A percentile compares a stretch with the other conserved stretches of the same genome.
These are phyloP conservation scores for Drosophila leonis DNA, from an alignment of 2,888 invertebrate species.

Conservation along the genomic window DNA sequence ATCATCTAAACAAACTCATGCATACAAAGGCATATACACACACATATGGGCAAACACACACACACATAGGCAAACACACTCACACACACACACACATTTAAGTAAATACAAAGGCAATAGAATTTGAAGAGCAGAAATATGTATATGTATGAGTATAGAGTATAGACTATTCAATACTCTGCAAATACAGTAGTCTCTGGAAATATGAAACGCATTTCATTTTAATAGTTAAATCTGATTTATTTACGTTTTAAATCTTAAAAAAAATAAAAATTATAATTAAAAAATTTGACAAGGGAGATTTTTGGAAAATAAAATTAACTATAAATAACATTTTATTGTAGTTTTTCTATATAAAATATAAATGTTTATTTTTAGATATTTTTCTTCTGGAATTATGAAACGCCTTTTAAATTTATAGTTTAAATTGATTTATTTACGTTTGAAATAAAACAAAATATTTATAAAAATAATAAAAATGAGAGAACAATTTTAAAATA, in stretches of 20 bases:
- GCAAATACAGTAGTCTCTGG: not conserved
- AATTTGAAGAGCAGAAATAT: not conserved
- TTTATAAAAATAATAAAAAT: not conserved
- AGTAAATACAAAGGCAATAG: constrained; percentile 5
- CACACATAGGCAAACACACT: not conserved
- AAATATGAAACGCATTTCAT: not conserved
- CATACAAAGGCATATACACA: not conserved
- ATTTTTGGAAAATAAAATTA: not conserved
- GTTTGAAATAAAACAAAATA: no score
- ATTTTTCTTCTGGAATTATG: not conserved
- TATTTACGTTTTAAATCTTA: not conserved
- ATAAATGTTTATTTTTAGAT: no score
- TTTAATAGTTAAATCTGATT: not conserved
- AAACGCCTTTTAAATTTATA: not conserved
- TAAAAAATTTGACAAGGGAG: no score
- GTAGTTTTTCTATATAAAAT: no score
- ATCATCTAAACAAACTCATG: constrained; percentile 20
- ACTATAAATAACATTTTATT: not conserved
- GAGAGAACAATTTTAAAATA: not conserved
- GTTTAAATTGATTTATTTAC: not conserved
- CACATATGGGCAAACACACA: not conserved
- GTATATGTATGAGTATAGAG: not conserved
- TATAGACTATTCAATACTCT: not conserved
- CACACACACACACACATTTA: not conserved
- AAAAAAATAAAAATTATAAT: not conserved